Base-by-base conservation (phyloP, 2,113 vertebrate genomes). In the Saccopteryx bilineata region DNA sequence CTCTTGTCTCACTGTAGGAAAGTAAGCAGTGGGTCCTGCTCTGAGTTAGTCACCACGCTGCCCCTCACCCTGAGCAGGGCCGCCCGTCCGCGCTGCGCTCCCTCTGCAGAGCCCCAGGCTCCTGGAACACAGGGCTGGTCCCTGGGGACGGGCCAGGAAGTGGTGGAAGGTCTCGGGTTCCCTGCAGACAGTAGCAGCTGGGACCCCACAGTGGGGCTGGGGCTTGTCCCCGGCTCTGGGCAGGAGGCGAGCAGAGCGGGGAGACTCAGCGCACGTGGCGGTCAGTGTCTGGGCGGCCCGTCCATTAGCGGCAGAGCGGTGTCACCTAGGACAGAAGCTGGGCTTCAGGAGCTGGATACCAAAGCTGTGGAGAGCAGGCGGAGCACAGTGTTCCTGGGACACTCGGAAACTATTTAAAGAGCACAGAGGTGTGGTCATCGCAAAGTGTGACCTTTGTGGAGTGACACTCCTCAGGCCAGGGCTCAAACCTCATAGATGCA, bases 221-320 rank as follows among this genome's bases (percentile, higher is more conserved):
- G 21, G 12, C 9, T n/a, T 7, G 15, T 60, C 66, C 58, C 28
- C 52, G 9, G 1, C 46, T 76, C 24, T 81, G 28, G 63, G 23
- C 12, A 9, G 9, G 46, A 0, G 23, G 13, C 68, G 33, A 23
- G 6, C 2, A 39, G 28, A 66, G 52, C 4, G 26, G 24, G 78
- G 2, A 58, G 78, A 1, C 24, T 4, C 9, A 9, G 12, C 33
- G 6, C 12, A 0, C 0, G 0, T 0, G 0, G 13, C 5, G 11
- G 39, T 39, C 39, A 39, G 39, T 9, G 2, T 31, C 3, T 11
- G 0, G 18, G 1, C 0, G 56, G 63, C 28, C 9, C 58, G 0
- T 39, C 14, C 4, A 0, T 1, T 19, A 15, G 0, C 1, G 14
- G 14, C 50, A 5, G 9, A 0, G 6, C 4, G 5, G 58, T 9